Evolutionary conservation across 1,140 invertebrate species (phyloP), one percentile per base, ranked within the genome.

Genomic region (Proctacanthus coquilletti): DNA sequence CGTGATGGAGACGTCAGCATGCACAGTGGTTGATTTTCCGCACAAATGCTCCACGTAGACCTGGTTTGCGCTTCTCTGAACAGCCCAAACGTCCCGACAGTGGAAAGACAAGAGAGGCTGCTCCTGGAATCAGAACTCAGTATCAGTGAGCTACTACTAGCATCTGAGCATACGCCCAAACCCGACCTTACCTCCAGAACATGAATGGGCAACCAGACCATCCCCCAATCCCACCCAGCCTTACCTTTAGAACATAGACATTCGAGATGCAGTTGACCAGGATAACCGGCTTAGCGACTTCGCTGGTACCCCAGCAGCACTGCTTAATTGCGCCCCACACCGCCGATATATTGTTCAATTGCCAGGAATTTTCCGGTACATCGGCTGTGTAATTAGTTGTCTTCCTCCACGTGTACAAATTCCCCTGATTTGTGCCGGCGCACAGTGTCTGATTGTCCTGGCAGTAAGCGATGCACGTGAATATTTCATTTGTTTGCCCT

Each of bases 351-450:
- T 72, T 80, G 41, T 64, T 72, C 50, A 69, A 60, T 44, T 68
- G 72, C 81, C 81, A 84, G 30, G 61, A 61, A 46, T 72, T 72
- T 51, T 73, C 72, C 2, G 36, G 53, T 3, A 45, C 38, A 25
- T 34, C 38, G 0, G 50, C 43, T 51, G 60, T 27, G 42, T 40
- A 41, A 50, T 45, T 50, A 47, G 44, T 54, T 60, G 53, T 77
- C 70, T 56, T 60, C 35, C 65, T 63, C 93, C 93, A 98, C 40
- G 95, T 75, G 33, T 87, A 86, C 10, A 98, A 67, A 48, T 80
- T 79, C 6, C 92, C 92, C 46, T 82, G 70, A 50, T 84, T 87
- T n/a, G 91, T 94, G 11, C 88, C 91, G 39, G 78, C 89, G 48
- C 84, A 88, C 10, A 98, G 56, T 5, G 70, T 74, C 42, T 74